phyloP scores from a whole-genome alignment of 2,797 vertebrate species.

The Buceros bicornis region DNA sequence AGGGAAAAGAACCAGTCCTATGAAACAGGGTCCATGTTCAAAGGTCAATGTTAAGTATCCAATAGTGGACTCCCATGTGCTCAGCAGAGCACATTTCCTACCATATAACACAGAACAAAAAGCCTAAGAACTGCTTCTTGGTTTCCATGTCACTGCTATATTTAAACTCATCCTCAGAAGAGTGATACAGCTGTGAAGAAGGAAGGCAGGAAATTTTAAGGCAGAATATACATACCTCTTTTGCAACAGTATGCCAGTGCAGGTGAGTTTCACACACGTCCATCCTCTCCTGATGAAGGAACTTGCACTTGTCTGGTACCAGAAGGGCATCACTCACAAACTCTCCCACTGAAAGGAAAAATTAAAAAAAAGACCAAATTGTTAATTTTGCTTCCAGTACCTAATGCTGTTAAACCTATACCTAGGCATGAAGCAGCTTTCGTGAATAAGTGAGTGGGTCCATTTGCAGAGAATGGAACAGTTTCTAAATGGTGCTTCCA shows the following conservation, averaged over 20 bases:
- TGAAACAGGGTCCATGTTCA: neutral
- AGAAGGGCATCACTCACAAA: constrained; percentile 98
- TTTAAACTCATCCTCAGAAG: neutral
- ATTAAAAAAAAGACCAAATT: neutral
- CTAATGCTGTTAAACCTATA: neutral
- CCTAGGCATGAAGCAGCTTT: neutral
- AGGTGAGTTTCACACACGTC: constrained; percentile 97
- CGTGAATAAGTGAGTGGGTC: neutral
- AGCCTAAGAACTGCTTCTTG: neutral
- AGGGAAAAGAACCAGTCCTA: neutral
- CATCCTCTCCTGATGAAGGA: constrained; percentile 97
- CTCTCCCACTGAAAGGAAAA: constrained; percentile 89
- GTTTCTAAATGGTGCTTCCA: neutral
- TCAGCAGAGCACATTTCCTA: neutral
- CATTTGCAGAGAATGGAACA: neutral
- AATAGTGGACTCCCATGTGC: neutral
- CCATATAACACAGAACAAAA: neutral
- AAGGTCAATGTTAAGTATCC: neutral
- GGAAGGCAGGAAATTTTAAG: neutral
- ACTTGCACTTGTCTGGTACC: constrained; percentile 97
- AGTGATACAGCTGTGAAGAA: neutral
- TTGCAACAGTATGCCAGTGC: constrained; percentile 98
- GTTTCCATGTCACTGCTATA: neutral
- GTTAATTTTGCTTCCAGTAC: neutral
- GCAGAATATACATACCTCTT: constrained; percentile 86